These are phyloP conservation scores for Trididemnum clinides DNA, from an alignment of 23 tunicate species.

Conservation along the genomic window DNA sequence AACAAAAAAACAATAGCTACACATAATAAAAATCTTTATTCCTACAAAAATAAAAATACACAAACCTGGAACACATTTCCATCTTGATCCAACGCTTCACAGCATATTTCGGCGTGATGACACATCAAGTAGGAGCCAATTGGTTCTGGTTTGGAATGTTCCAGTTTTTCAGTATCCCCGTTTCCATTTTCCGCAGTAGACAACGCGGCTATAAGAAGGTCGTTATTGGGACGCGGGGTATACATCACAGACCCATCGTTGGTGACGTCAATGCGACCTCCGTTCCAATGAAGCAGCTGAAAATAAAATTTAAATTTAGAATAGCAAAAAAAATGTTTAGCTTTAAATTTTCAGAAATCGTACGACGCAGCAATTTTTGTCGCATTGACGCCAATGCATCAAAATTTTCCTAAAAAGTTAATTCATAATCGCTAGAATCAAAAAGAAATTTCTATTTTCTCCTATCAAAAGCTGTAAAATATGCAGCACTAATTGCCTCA, in stretches of 20 bases:
- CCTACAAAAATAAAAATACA: neutral
- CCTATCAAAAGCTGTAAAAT: too few relatives aligned
- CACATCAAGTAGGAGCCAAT: conserved; percentile 79
- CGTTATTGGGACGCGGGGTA: conserved; percentile 86
- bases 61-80: conserved; percentile 89
- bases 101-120: conserved; percentile 76
- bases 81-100: conserved; percentile 88
- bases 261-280: conserved; percentile 71
- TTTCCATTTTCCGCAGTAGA: conserved; percentile 62
- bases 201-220: conserved; percentile 39
- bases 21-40: too few relatives aligned
- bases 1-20: neutral
- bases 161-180: neutral
- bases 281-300: conserved; percentile 86
- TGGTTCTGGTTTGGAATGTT: conserved; percentile 10
- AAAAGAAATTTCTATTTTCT: too few relatives aligned
- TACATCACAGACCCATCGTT: conserved; percentile 68
- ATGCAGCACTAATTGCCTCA: too few relatives aligned
- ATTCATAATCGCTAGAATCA: too few relatives aligned
- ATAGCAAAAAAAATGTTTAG: too few relatives aligned
- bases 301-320: neutral
- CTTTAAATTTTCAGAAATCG: too few relatives aligned
- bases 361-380: too few relatives aligned
- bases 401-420: too few relatives aligned
- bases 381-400: neutral